phyloP scores from a whole-genome alignment of 2,797 vertebrate species.

The Myotis findleyi region DNA sequence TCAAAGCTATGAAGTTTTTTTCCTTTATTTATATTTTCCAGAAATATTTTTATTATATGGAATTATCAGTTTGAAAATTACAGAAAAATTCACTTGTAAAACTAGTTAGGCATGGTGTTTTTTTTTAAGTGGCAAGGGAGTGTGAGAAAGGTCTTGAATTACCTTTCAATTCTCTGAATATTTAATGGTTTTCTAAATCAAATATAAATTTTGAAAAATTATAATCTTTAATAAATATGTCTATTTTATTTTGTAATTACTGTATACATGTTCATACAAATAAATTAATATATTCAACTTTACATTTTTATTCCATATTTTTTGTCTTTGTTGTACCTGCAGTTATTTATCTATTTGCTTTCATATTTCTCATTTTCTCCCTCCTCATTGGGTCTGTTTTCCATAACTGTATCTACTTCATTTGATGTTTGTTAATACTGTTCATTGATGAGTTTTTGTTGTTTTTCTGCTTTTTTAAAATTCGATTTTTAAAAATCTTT shows the following conservation, averaged over 20 bases:
- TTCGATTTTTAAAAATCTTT: background rate
- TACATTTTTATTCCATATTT: background rate
- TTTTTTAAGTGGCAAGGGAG: background rate
- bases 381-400: background rate
- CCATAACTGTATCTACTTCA: background rate
- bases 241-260: background rate
- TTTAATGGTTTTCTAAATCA: background rate
- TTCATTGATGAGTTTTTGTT: background rate
- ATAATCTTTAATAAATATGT: background rate
- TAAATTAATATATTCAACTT: background rate
- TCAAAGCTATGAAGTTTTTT: background rate
- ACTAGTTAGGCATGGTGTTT: fast-evolving
- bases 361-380: background rate
- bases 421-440: background rate
- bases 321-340: background rate
- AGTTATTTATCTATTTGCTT: background rate
- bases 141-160: background rate
- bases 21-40: background rate
- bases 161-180: background rate
- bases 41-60: background rate
- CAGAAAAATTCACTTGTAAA: background rate
- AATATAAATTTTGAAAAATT: background rate
- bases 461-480: background rate
- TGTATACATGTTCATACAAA: background rate
- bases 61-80: background rate